Evolutionary conservation across 2,113 vertebrate species (phyloP), one percentile per base, ranked within the genome.

Genomic region (Lucifuga dentata): DNA sequence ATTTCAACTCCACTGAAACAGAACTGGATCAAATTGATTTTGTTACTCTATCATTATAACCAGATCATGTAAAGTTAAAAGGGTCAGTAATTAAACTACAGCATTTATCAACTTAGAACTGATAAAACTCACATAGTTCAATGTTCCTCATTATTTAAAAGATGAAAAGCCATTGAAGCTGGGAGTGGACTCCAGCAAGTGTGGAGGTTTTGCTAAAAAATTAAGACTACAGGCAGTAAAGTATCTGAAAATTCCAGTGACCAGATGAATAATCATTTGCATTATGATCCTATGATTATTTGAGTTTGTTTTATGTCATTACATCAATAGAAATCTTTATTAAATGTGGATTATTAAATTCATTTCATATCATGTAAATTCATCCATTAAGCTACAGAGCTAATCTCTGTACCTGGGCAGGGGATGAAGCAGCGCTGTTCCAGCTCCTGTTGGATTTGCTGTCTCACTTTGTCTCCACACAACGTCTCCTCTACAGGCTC

Each of bases 401-500:
- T 7, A 15, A 2, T 5, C 3, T 16, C 39, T 70, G 68, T 93
- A 96, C 97, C 98, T 91, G 95, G 95, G 44, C 97, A 99, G 71
- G 97, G 96, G 51, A 98, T 91, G 13, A 94, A 95, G 82, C 98
- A 99, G 0, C 89, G 90, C 78, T 95, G 90, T 68, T 92, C 90
- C 64, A 95, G 90, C 15, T 90, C 87, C 71, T 88, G 90, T 39
- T 90, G 77, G 9, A 81, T 87, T 2, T 85, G 85, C 26, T 88
- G 93, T 1, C 71, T 86, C 5, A 92, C 83, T 13, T 80, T 75
- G 23, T 94, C 93, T 61, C 92, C 94, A 78, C 97, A 99, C 3
- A 94, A 82, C 0, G 83, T 62, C 0, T 91, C 80, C 2, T 93
- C 90, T 3, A 93, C 95, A 0, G 4, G 77, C 44, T 84, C 68